Percentiles rank a stretch among this genome's conserved stretches.
phyloP scores from a whole-genome alignment of 2,888 invertebrate species.

The Orchesella flavescens region DNA sequence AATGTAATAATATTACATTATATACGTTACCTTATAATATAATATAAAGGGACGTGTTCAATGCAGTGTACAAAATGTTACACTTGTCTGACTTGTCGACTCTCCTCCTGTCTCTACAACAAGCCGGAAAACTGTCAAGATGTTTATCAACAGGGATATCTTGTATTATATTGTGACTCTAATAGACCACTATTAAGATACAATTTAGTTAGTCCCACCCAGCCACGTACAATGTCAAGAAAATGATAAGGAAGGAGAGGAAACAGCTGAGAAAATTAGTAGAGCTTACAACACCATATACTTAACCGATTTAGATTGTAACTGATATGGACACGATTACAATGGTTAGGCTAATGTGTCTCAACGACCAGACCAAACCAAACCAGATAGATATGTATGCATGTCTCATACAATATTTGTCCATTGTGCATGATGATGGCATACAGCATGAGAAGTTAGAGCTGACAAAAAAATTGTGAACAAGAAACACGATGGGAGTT shows the following conservation, averaged over 20 bases:
- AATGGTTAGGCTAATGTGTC: too few relatives aligned
- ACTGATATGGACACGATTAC: neutral
- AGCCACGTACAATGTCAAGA: too few relatives aligned
- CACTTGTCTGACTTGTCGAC: neutral
- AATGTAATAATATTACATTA: neutral
- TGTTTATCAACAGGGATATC: neutral
- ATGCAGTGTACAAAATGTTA: neutral
- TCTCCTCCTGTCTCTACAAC: too few relatives aligned
- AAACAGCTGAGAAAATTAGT: slow-evolving; percentile 45
- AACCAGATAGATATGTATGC: too few relatives aligned
- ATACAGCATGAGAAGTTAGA: neutral
- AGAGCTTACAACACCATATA: slow-evolving; percentile 30
- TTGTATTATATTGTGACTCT: neutral
- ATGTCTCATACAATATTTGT: too few relatives aligned
- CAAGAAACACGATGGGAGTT: slow-evolving; percentile 5
- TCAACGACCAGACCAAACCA: too few relatives aligned
- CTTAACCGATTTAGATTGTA: slow-evolving; percentile 11
- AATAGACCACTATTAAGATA: too few relatives aligned
- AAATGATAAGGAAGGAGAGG: neutral
- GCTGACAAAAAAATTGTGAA: neutral
- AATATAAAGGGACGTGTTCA: too few relatives aligned
- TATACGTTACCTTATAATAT: neutral
- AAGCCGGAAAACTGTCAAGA: neutral
- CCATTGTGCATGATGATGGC: too few relatives aligned
- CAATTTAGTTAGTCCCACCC: too few relatives aligned